A percentile compares a stretch with the other conserved stretches of the same genome.
phyloP scores from a whole-genome alignment of 2,797 vertebrate genomes.

The Helarctos malayanus region DNA sequence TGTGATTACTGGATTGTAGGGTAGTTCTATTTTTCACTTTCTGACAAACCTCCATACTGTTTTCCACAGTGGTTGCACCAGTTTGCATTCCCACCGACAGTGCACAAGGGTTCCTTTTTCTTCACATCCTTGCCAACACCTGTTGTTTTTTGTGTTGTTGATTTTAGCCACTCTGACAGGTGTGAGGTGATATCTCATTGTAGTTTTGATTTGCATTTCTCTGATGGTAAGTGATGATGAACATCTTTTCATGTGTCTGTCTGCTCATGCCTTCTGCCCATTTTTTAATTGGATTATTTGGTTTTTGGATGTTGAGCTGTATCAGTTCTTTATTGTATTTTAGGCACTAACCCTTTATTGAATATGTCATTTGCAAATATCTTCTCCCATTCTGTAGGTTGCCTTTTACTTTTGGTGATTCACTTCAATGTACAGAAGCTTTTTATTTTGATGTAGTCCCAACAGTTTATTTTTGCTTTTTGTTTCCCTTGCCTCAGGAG shows the following conservation, averaged over 20 bases:
- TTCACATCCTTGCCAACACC: not conserved
- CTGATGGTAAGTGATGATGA: not conserved
- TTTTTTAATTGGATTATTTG: not conserved
- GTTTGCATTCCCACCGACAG: not conserved
- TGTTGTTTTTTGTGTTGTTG: not conserved
- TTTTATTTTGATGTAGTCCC: not conserved
- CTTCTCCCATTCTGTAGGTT: not conserved
- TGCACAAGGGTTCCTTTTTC: not conserved
- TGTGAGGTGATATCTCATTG: not conserved
- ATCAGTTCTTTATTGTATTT: not conserved
- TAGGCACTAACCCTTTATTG: too few species aligned
- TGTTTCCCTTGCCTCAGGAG: not conserved
- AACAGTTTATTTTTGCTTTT: not conserved
- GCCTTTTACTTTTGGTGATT: not conserved
- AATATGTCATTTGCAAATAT: not conserved
- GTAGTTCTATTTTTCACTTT: not conserved
- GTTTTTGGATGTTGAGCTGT: not conserved
- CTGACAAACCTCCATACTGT: not conserved
- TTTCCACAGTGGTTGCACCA: not conserved
- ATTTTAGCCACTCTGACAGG: not conserved
- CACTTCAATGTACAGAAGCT: not conserved
- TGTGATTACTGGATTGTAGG: not conserved
- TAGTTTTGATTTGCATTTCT: not conserved
- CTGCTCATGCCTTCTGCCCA: not conserved
- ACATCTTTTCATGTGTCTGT: not conserved